Base-by-base conservation (phyloP, 2,797 vertebrate genomes). In the Oreonectes daqikongensis region DNA sequence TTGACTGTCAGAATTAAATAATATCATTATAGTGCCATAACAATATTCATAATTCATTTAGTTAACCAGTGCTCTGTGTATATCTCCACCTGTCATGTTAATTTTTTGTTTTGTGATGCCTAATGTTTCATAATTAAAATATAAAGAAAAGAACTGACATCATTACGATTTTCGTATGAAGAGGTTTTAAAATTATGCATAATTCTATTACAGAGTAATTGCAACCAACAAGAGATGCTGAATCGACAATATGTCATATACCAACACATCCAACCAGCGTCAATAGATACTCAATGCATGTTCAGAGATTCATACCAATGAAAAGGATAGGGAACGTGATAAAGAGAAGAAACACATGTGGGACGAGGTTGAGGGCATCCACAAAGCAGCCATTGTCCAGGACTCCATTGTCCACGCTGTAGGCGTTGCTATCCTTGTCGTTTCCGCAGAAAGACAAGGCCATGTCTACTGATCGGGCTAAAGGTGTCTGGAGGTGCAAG, bases 291-390 rank as follows among this genome's bases (percentile, higher is more conserved):
- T 14, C 18, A 48, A 18, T 14, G 20, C 17, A 9, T 6, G 30
- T 24, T 18, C 40, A 26, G 0, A 14, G 6, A 24, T 69, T 71
- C 95, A 87, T 88, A 99, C 98, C 98, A 26, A 99, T 99, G 82
- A 99, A 99, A 82, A 99, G 90, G 87, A 99, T 98, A 10, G 98
- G 98, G 85, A 99, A 99, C 80, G 98, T 99, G 91, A 99, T 99
- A 85, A 99, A 99, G 69, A 99, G 90, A 69, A 99, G 89, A 90
- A 99, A 98, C 84, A 99, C 98, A 8, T 99, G 97, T 10, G 98
- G 98, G 22, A 99, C 97, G 85, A 99, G 87, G 88, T 98, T 99
- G 88, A 99, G 95, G 0, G 97, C 98, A 53, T 99, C 97, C 86
- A 99, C 95, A 59, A 99, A 99, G 89, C 98, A 99, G 84, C 94